Conservation (phyloP, 2,888 invertebrate genomes). For the Dusona sp. region DNA sequence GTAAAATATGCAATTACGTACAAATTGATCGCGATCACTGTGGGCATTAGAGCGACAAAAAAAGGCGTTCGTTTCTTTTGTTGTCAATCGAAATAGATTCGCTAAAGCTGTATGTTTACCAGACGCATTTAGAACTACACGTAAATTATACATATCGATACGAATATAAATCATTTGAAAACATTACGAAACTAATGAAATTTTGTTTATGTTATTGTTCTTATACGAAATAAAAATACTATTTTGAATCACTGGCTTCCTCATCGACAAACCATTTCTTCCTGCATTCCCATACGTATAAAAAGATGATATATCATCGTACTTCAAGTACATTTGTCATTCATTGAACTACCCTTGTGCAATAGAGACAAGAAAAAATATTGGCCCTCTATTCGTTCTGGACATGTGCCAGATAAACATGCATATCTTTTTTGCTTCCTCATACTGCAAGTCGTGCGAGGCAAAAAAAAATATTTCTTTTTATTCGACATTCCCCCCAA, state of each 20-base stretch:
- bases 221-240: slow-evolving; percentile 17
- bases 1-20: slow-evolving; percentile 67
- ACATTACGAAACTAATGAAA: slow-evolving; percentile 13
- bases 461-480: slow-evolving; percentile 26
- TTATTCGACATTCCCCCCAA: background rate
- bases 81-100: slow-evolving; percentile 22
- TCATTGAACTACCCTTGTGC: slow-evolving; percentile 52
- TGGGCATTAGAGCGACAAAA: slow-evolving; percentile 55
- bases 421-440: slow-evolving; percentile 33
- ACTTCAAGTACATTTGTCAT: slow-evolving; percentile 58
- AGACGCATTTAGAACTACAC: background rate
- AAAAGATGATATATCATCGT: slow-evolving; percentile 9
- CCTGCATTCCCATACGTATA: background rate
- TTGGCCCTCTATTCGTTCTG: slow-evolving; percentile 33
- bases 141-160: background rate
- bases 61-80: slow-evolving; percentile 19
- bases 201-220: background rate
- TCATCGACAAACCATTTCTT: slow-evolving; percentile 27
- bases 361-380: slow-evolving; percentile 39
- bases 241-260: slow-evolving; percentile 4
- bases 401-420: slow-evolving; percentile 47
- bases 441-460: slow-evolving; percentile 24
- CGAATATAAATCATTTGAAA: background rate
- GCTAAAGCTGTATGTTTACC: background rate
- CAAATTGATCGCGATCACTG: slow-evolving; percentile 58